phyloP scores from a whole-genome alignment of 2,113 vertebrate species.

The Antidorcas marsupialis region DNA sequence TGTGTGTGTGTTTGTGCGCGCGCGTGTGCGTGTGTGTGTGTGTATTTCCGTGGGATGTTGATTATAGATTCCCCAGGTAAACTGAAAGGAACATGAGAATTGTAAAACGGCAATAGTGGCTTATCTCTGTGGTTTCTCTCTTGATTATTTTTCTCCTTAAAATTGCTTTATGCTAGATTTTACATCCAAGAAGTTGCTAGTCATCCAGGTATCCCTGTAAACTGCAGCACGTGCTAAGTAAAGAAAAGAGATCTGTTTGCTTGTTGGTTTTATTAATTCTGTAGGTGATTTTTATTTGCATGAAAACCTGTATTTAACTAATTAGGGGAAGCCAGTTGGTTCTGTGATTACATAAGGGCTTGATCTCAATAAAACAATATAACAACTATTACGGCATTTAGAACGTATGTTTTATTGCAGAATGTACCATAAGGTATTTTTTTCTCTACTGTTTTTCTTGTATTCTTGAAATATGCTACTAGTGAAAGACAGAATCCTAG shows the following conservation, averaged over 20 bases:
- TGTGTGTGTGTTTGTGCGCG: background rate
- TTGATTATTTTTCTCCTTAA: background rate
- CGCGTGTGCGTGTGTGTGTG: background rate
- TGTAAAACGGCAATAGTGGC: background rate
- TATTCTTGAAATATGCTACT: background rate
- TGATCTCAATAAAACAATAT: background rate
- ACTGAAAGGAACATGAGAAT: slow-evolving; percentile 28
- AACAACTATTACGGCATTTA: background rate
- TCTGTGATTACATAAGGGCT: slow-evolving; percentile 51
- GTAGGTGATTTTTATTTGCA: background rate
- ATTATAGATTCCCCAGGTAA: background rate
- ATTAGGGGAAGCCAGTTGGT: background rate
- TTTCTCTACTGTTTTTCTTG: background rate
- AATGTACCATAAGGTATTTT: background rate
- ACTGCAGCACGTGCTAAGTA: background rate
- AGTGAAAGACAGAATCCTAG: slow-evolving; percentile 7
- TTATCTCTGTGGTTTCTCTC: background rate
- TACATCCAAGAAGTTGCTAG: slow-evolving; percentile 58
- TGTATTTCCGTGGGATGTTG: background rate
- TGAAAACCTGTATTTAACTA: slow-evolving; percentile 14
- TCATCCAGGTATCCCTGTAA: slow-evolving; percentile 9
- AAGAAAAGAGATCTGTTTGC: background rate
- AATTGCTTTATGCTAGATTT: background rate
- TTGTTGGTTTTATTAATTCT: slow-evolving; percentile 28
- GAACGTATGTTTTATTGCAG: background rate